Evolutionary conservation across 2,888 invertebrate species (phyloP).

Genomic region (Meloe dianella): DNA sequence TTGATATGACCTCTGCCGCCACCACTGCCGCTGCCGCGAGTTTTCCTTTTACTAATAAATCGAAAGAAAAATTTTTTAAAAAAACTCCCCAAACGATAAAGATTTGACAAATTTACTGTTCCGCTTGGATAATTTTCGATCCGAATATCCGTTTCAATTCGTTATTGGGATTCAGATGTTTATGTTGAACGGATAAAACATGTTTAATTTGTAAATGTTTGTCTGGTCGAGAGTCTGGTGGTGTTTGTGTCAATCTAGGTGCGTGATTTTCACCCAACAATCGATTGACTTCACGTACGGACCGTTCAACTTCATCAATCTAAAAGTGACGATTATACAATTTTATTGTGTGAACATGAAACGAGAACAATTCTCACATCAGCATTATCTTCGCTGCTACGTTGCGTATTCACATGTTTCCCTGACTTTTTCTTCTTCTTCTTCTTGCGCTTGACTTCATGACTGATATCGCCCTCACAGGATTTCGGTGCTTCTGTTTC

Average conservation of each 20-base stretch:
- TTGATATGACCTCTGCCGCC: conserved; percentile 66
- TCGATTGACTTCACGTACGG: conserved; percentile 71
- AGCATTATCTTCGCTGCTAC: conserved; percentile 70
- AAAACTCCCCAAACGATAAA: not conserved
- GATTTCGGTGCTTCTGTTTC: conserved; percentile 67
- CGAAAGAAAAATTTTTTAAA: not conserved
- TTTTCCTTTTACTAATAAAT: conserved; percentile 63
- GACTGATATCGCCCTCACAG: conserved; percentile 59
- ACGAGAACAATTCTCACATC: conserved; percentile 58
- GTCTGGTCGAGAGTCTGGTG: conserved; percentile 43
- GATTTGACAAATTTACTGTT: conserved; percentile 52
- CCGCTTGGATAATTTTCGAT: conserved; percentile 75
- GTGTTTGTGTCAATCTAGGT: conserved; percentile 38
- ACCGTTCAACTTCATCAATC: conserved; percentile 72
- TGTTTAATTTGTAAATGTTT: conserved; percentile 55
- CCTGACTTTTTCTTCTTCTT: conserved; percentile 70
- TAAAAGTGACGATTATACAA: conserved; percentile 35
- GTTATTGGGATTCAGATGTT: conserved; percentile 78
- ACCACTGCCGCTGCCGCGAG: conserved; percentile 56
- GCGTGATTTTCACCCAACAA: conserved; percentile 65
- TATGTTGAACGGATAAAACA: conserved; percentile 70
- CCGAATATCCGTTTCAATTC: conserved; percentile 84
- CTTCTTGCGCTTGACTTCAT: conserved; percentile 64
- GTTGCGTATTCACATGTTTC: conserved; percentile 60
- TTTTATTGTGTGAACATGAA: conserved; percentile 17